phyloP scores from a whole-genome alignment of 1,140 invertebrate species.

The Heliconius melpomene region DNA sequence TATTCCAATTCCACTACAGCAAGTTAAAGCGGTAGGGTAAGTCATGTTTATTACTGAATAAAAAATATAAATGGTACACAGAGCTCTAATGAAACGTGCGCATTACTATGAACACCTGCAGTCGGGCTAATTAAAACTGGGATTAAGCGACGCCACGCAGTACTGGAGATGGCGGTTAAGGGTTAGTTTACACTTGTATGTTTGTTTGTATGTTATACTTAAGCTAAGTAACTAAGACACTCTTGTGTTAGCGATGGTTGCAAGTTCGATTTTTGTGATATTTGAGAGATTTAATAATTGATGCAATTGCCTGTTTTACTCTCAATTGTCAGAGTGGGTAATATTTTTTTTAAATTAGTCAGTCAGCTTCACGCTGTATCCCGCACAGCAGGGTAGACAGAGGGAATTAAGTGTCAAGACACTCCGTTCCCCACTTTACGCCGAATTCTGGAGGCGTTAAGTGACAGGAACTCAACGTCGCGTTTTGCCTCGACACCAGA shows the following conservation, averaged over 20 bases:
- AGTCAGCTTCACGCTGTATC: no score
- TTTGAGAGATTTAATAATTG: no score
- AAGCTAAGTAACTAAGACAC: not conserved
- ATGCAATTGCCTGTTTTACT: no score
- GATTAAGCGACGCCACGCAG: slow-evolving; percentile 4
- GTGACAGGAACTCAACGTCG: no score
- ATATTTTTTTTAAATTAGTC: no score
- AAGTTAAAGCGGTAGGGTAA: slow-evolving; percentile 1
- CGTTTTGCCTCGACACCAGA: no score
- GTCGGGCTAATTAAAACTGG: slow-evolving; percentile 15
- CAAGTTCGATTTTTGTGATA: not conserved
- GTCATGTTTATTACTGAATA: slow-evolving; percentile 15
- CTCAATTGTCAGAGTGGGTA: no score
- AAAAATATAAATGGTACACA: slow-evolving; percentile 7
- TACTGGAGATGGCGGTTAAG: not conserved
- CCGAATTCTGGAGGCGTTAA: no score
- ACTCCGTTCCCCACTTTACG: no score
- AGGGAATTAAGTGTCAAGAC: no score
- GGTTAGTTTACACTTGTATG: slow-evolving; percentile 3
- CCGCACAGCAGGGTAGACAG: no score
- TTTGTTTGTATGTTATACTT: not conserved
- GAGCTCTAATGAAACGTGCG: slow-evolving; percentile 1
- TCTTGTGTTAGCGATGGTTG: not conserved
- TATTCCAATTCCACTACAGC: not conserved
- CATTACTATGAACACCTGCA: slow-evolving; percentile 15